These are phyloP conservation scores for Allygus modestus DNA, from an alignment of 2,888 invertebrate species.

Conservation along the genomic window DNA sequence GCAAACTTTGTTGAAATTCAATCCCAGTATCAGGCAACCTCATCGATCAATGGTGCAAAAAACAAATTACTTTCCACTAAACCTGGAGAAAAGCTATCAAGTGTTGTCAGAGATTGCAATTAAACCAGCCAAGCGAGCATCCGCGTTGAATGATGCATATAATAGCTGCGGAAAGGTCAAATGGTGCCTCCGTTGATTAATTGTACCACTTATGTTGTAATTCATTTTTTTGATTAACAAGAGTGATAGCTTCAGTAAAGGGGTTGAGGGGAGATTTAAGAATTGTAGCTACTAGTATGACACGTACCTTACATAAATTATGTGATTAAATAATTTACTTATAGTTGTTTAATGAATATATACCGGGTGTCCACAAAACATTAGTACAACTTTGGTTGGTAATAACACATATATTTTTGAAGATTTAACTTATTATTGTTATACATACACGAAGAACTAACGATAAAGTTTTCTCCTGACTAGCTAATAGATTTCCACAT, in stretches of 20 bases:
- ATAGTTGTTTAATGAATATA: no score
- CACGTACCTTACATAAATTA: no score
- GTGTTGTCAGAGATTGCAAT: slow-evolving; percentile 22
- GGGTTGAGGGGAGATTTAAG: background rate
- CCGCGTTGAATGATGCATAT: slow-evolving; percentile 12
- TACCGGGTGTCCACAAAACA: no score
- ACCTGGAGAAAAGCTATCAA: slow-evolving; percentile 4
- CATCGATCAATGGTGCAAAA: slow-evolving; percentile 11
- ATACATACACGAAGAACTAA: no score
- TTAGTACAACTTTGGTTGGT: no score
- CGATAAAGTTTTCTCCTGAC: no score
- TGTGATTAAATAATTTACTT: no score
- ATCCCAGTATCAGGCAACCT: background rate
- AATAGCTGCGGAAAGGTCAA: slow-evolving; percentile 45
- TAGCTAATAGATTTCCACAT: no score
- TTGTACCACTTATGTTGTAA: background rate
- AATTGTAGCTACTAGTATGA: no score
- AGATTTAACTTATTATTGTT: no score
- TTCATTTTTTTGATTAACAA: background rate
- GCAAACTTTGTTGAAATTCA: no score
- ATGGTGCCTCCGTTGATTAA: background rate
- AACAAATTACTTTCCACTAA: slow-evolving; percentile 24
- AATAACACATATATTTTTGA: no score
- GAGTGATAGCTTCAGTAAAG: background rate
- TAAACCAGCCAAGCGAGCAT: slow-evolving; percentile 30